Percentiles rank a stretch among this genome's conserved stretches.
Evolutionary conservation across 2,113 vertebrate species (phyloP).

Genomic region (Chloropsis hardwickii): DNA sequence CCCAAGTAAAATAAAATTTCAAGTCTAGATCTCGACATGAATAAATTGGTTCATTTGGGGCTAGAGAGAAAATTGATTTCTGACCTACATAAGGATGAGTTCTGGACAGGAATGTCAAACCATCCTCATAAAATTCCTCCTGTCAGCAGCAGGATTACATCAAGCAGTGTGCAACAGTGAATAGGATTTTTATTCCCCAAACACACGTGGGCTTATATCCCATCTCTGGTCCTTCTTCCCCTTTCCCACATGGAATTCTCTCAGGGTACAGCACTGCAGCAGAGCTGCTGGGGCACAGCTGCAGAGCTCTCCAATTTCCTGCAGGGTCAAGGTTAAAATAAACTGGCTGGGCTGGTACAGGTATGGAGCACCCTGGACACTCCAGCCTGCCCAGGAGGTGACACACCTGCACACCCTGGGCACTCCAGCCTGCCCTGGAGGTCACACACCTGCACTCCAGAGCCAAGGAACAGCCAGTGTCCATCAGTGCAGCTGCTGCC

Average conservation of each 20-base stretch:
- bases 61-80: neutral
- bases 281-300: neutral
- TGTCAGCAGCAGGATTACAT: neutral
- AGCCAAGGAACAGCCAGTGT: neutral
- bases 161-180: neutral
- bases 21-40: neutral
- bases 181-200: neutral
- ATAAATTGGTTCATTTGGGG: neutral
- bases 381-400: no score
- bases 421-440: neutral
- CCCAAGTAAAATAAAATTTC: neutral
- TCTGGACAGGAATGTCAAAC: neutral
- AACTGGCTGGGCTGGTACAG: accelerated
- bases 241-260: neutral
- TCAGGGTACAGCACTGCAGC: neutral
- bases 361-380: neutral
- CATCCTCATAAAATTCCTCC: neutral
- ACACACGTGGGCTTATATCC: accelerated
- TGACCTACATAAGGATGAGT: neutral
- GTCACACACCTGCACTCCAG: neutral
- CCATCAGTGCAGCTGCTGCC: neutral
- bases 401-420: neutral
- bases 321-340: neutral
- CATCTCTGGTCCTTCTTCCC: neutral
- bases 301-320: neutral